phyloP scores from a whole-genome alignment of 2,888 invertebrate species.

The Spisula subtruncata region DNA sequence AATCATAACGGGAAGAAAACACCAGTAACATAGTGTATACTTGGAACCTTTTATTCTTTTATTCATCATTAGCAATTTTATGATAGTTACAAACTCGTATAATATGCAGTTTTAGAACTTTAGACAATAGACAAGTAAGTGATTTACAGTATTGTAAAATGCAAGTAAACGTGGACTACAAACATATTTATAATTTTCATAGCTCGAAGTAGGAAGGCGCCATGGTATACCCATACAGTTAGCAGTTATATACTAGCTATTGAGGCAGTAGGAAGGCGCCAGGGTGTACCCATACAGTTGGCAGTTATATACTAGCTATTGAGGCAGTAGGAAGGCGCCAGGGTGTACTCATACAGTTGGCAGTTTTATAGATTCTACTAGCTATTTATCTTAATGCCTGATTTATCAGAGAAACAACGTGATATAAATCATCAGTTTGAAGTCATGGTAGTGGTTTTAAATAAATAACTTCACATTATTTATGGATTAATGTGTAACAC shows the following conservation, averaged over 20 bases:
- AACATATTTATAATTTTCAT: neutral
- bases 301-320: neutral
- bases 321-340: neutral
- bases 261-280: neutral
- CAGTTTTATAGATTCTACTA: neutral
- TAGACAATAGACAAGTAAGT: too few relatives aligned
- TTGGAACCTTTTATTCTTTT: too few relatives aligned
- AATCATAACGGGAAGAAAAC: too few relatives aligned
- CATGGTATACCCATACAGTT: neutral
- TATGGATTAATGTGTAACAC: neutral
- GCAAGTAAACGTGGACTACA: neutral
- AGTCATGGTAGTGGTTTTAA: neutral
- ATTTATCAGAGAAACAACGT: neutral
- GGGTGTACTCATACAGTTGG: too few relatives aligned
- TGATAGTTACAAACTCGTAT: too few relatives aligned
- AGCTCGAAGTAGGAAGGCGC: neutral
- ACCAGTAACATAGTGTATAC: too few relatives aligned
- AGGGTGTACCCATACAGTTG: neutral
- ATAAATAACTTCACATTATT: neutral
- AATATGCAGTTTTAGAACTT: too few relatives aligned
- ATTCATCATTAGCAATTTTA: too few relatives aligned
- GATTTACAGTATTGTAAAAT: too few relatives aligned
- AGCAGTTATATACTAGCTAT: neutral
- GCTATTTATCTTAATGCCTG: neutral
- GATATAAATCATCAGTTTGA: neutral